phyloP scores from a whole-genome alignment of 2,113 vertebrate genomes.

The Vulpes vulpes region DNA sequence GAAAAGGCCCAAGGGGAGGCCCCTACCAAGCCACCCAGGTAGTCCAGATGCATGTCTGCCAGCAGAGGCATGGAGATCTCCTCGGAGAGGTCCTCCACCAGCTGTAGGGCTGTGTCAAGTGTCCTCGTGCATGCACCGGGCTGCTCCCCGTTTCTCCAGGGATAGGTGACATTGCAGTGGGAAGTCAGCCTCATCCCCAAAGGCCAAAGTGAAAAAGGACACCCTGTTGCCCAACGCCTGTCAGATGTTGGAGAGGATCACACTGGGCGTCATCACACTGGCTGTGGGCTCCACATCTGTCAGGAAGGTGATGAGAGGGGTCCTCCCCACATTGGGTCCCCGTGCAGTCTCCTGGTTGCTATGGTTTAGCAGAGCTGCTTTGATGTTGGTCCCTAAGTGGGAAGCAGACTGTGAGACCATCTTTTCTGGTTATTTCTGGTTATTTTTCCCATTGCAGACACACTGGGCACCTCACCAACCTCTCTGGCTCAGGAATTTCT shows the following conservation, averaged over 20 bases:
- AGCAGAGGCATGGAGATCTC: conserved; percentile 92
- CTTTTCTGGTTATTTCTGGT: conserved; percentile 44
- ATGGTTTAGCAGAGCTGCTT: conserved; percentile 89
- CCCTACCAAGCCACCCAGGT: conserved; percentile 78
- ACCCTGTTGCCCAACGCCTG: conserved; percentile 85
- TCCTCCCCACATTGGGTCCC: conserved; percentile 64
- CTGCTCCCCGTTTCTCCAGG: conserved; percentile 89
- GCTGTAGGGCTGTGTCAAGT: conserved; percentile 88
- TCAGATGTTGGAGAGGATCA: conserved; percentile 89
- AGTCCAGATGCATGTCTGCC: conserved; percentile 90
- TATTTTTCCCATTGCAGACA: background rate
- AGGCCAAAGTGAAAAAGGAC: conserved; percentile 92
- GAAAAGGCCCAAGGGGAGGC: conserved; percentile 80
- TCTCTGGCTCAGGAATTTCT: background rate
- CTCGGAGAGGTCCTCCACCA: conserved; percentile 91
- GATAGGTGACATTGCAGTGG: conserved; percentile 86
- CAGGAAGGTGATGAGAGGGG: conserved; percentile 92
- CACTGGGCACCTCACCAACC: background rate
- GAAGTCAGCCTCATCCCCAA: conserved; percentile 92
- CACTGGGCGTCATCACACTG: conserved; percentile 85
- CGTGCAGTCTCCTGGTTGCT: conserved; percentile 64
- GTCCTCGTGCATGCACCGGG: conserved; percentile 90
- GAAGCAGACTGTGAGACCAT: conserved; percentile 45
- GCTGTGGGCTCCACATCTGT: conserved; percentile 93
- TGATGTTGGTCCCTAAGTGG: conserved; percentile 92